Percentiles rank a stretch among this genome's conserved stretches.
Evolutionary conservation across 2,113 vertebrate species (phyloP).

Genomic region (Upupa epops): DNA sequence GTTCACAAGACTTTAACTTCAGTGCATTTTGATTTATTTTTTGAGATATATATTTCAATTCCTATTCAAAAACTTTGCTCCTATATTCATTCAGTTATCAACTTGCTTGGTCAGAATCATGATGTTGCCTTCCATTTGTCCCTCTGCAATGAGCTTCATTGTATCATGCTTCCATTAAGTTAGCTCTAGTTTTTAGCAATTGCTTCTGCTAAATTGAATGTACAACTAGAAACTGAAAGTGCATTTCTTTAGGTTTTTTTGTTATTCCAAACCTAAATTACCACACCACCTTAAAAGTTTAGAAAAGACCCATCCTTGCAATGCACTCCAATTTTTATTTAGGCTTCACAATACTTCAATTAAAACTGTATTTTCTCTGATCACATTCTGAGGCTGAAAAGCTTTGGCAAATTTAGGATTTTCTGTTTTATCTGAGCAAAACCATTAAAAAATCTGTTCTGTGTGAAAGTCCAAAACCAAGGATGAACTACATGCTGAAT

Average conservation of each 20-base stretch:
- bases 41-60: not conserved
- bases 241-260: not conserved
- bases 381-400: not conserved
- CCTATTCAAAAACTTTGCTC: not conserved
- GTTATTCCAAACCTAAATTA: not conserved
- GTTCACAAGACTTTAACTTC: not conserved
- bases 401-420: not conserved
- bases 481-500: not conserved
- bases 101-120: not conserved
- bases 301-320: not conserved
- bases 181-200: not conserved
- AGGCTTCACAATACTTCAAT: not conserved
- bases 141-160: not conserved
- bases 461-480: not conserved
- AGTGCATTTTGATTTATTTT: not conserved
- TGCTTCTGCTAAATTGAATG: not conserved
- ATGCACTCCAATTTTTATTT: not conserved
- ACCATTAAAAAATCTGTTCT: constrained; percentile 27
- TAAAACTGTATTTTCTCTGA: not conserved
- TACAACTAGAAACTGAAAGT: not conserved
- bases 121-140: not conserved
- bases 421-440: constrained; percentile 39
- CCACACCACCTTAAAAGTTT: not conserved
- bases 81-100: not conserved
- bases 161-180: not conserved